These are phyloP conservation scores for Paratrypauchen microcephalus DNA, from an alignment of 2,797 vertebrate species.

Conservation along the genomic window DNA sequence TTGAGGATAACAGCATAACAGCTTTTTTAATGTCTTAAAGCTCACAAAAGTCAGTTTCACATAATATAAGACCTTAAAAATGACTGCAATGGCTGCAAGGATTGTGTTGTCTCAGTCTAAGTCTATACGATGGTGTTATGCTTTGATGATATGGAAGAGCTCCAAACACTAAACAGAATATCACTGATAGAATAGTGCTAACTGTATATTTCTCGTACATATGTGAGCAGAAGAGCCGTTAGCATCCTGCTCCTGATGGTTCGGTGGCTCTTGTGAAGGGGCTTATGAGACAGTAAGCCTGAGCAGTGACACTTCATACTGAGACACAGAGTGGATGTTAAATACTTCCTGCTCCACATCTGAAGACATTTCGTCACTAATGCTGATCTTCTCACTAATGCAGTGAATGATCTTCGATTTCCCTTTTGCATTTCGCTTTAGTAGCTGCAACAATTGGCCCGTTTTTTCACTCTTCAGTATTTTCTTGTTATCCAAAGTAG, in stretches of 20 bases:
- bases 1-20: too few relatives aligned
- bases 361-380: conserved; percentile 35
- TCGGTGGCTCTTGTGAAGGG: conserved; percentile 20
- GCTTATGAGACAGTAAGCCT: conserved; percentile 48
- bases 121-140: too few relatives aligned
- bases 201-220: background rate
- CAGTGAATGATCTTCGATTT: conserved; percentile 27
- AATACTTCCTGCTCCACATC: conserved; percentile 33
- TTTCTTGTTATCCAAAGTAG: background rate
- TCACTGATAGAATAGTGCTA: background rate
- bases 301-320: conserved; percentile 46
- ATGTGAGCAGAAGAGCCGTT: conserved; percentile 1
- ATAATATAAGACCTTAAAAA: too few relatives aligned
- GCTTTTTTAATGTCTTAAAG: too few relatives aligned
- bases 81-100: too few relatives aligned
- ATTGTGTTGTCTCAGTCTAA: too few relatives aligned
- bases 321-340: conserved; percentile 40
- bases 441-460: conserved; percentile 28
- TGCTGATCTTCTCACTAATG: conserved; percentile 26
- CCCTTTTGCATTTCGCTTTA: conserved; percentile 28
- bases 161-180: background rate
- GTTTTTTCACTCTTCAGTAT: conserved; percentile 1
- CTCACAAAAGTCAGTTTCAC: too few relatives aligned
- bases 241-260: conserved; percentile 12
- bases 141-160: too few relatives aligned